Evolutionary conservation across 2,888 invertebrate genomes (phyloP), one percentile per base, ranked within the genome.

Genomic region (Lysandra bellargus): DNA sequence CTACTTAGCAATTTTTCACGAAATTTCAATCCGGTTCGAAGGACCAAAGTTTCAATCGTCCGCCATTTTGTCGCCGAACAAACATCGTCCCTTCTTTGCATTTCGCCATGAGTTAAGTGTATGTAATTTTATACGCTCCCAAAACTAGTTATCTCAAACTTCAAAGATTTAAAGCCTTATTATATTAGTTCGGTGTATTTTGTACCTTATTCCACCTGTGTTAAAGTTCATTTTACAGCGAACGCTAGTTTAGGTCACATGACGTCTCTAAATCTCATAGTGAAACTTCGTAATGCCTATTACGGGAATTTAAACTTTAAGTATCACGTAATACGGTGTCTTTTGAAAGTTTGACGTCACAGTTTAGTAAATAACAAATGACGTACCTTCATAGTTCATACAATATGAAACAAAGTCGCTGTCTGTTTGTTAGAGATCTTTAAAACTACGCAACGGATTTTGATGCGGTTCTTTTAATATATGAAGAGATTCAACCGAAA

Each of bases 111-210:
- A 69, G 69, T 64, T 64, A 64, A 30, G 64, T 14, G 69, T 69
- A 37, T 69, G 37, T 69, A 33, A 69, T 69, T 69, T 69, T 69
- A 69, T 69, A 37, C 23, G 33, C 69, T 81, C 60, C 81, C 83
- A 64, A 49, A 86, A 85, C 84, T 85, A 85, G 86, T 85, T 84
- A 83, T 81, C 82, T 81, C 80, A 81, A 87, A 87, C 85, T 87
- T 85, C 33, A 44, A 78, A 78, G 78, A 69, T 69, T 78, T 69
- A 69, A 69, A 33, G 69, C 69, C 69, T 69, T 69, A 69, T 69
- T 69, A 69, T 33, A 17, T 69, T 33, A 5, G 5, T 1, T 17
- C 4, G 0, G 12, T 33, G 4, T 5, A 69, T 33, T 33, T 14
- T 12, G 33, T 37, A 33, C 69, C 17, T 14, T 69, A 69, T 12